phyloP scores from a whole-genome alignment of 2,888 invertebrate species.

The Lampropteryx suffumata region DNA sequence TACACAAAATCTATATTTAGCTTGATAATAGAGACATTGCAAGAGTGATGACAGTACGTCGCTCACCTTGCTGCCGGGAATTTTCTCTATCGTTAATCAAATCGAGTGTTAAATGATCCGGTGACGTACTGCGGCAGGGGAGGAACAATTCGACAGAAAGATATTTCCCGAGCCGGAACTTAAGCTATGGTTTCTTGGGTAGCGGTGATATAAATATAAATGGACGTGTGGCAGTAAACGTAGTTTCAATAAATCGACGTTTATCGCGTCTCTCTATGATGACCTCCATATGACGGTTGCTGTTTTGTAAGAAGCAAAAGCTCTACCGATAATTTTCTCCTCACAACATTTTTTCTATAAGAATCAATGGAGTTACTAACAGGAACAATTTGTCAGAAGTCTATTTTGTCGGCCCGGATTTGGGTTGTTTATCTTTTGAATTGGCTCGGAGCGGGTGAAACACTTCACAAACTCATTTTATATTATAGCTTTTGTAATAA shows the following conservation, averaged over 20 bases:
- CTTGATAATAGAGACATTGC: background rate
- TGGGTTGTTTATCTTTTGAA: conserved; percentile 51
- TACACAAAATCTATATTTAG: no score
- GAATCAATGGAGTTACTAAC: conserved; percentile 69
- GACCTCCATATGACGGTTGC: background rate
- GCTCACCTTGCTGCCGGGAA: conserved; percentile 36
- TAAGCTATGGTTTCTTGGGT: conserved; percentile 33
- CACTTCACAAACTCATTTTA: conserved; percentile 38
- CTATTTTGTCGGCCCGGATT: conserved; percentile 60
- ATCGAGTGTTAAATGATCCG: conserved; percentile 68
- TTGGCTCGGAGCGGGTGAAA: conserved; percentile 38
- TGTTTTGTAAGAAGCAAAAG: background rate
- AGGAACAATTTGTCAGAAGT: conserved; percentile 67
- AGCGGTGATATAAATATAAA: no score
- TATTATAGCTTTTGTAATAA: conserved; percentile 35
- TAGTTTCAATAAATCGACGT: no score
- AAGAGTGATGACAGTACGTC: background rate
- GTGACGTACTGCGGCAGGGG: conserved; percentile 42
- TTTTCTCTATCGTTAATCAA: conserved; percentile 62
- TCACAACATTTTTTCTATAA: conserved; percentile 63
- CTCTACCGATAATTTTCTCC: conserved; percentile 53
- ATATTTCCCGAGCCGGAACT: conserved; percentile 54
- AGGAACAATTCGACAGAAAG: conserved; percentile 51
- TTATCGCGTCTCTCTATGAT: no score
- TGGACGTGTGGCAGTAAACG: no score